These are phyloP conservation scores for Nicator chloris DNA, from an alignment of 2,113 vertebrate species.

Conservation along the genomic window DNA sequence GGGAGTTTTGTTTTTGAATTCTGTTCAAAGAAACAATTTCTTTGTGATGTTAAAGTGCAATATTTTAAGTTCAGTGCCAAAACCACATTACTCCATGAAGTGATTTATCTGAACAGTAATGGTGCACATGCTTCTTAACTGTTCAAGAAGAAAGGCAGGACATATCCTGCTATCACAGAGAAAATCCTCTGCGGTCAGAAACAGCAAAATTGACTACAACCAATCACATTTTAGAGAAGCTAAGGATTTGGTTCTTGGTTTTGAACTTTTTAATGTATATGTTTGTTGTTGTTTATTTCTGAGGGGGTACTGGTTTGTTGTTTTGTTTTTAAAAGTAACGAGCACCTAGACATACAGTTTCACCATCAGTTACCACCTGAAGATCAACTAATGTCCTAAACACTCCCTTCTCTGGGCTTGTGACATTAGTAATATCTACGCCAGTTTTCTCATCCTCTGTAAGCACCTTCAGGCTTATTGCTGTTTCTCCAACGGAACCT, in stretches of 20 bases:
- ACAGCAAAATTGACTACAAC: neutral
- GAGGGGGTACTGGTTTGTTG: neutral
- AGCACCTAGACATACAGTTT: neutral
- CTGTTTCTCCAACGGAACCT: neutral
- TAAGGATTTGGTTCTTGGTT: neutral
- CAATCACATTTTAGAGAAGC: neutral
- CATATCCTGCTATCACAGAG: neutral
- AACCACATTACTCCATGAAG: neutral
- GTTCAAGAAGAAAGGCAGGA: neutral
- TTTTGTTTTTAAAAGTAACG: neutral
- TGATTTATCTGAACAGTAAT: neutral
- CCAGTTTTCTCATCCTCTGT: neutral
- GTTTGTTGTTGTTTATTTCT: neutral
- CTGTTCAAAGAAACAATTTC: neutral
- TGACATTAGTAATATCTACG: neutral
- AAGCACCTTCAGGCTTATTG: neutral
- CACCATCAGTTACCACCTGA: neutral
- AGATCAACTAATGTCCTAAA: neutral
- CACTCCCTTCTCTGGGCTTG: neutral
- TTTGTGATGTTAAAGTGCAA: neutral
- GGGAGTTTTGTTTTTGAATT: neutral
- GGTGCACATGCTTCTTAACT: neutral
- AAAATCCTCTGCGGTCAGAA: neutral
- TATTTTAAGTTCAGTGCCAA: constrained; percentile 9
- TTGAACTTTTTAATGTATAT: neutral